A percentile compares a stretch with the other conserved stretches of the same genome.
Evolutionary conservation across 2,888 invertebrate genomes (phyloP).

Genomic region (Agrilus biguttatus): DNA sequence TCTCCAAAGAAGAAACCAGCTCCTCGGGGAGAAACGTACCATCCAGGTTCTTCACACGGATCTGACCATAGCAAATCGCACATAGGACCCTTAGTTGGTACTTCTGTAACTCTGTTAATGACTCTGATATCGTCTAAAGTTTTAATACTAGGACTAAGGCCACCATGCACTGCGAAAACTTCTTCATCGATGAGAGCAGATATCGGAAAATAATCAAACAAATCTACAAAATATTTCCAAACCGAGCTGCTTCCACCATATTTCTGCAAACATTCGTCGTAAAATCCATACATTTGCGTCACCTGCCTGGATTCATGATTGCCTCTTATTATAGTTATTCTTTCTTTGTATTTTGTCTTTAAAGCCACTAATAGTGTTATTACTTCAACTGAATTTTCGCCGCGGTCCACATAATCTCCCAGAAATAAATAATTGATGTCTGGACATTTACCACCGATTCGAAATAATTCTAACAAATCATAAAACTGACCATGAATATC

Average conservation of each 20-base stretch:
- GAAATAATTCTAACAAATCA: constrained; percentile 94
- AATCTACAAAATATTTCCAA: constrained; percentile 96
- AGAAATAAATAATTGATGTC: constrained; percentile 89
- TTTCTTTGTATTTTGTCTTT: constrained; percentile 81
- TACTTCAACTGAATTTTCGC: constrained; percentile 95
- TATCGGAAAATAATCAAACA: constrained; percentile 91
- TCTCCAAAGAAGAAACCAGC: constrained; percentile 98
- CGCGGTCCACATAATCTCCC: constrained; percentile 97
- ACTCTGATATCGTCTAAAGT: constrained; percentile 93
- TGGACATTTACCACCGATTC: constrained; percentile 91
- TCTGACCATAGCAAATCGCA: constrained; percentile 97
- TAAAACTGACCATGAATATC: constrained; percentile 98
- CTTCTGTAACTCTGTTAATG: constrained; percentile 83
- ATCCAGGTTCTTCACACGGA: constrained; percentile 94
- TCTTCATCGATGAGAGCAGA: constrained; percentile 90
- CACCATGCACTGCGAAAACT: constrained; percentile 59
- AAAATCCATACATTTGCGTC: constrained; percentile 94
- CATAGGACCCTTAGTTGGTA: constrained; percentile 89
- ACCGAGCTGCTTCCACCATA: constrained; percentile 89
- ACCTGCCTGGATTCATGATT: constrained; percentile 96
- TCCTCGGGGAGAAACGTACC: constrained; percentile 93
- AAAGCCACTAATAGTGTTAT: constrained; percentile 89
- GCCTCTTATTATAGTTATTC: constrained; percentile 93
- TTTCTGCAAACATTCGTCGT: constrained; percentile 93
- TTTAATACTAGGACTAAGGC: constrained; percentile 90